These are phyloP conservation scores for Pempheris klunzingeri DNA, from an alignment of 2,797 vertebrate species.

Conservation along the genomic window DNA sequence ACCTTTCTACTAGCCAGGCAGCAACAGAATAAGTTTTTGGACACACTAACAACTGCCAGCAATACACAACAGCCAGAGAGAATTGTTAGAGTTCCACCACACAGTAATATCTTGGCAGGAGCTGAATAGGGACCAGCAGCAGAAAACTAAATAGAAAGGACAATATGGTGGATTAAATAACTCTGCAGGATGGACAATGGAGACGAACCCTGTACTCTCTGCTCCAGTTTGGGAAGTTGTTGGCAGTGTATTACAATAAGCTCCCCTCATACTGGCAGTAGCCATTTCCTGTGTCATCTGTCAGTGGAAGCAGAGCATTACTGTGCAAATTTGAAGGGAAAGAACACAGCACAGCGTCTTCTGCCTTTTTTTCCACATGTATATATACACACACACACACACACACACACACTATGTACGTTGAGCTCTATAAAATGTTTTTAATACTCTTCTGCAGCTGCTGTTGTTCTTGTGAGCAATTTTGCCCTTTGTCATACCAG, in stretches of 20 bases:
- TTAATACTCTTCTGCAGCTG: neutral
- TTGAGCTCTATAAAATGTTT: conserved; percentile 8
- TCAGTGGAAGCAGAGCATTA: conserved; percentile 44
- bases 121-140: conserved; percentile 59
- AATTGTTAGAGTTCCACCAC: conserved; percentile 52
- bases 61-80: conserved; percentile 35
- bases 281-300: conserved; percentile 69
- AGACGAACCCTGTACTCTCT: conserved; percentile 67
- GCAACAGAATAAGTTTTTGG: conserved; percentile 35
- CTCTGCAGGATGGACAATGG: conserved; percentile 66
- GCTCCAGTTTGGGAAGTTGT: conserved; percentile 73
- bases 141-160: conserved; percentile 63
- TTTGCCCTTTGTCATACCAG: conserved; percentile 6
- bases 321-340: conserved; percentile 26
- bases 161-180: conserved; percentile 72
- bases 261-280: conserved; percentile 46
- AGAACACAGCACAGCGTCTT: neutral
- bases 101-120: conserved; percentile 64
- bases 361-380: neutral
- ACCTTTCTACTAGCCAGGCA: conserved; percentile 21
- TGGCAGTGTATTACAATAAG: conserved; percentile 69
- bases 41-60: conserved; percentile 36
- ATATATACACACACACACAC: neutral
- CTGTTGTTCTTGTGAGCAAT: neutral
- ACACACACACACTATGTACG: neutral